These are phyloP conservation scores for Sebastes nivosus DNA, from an alignment of 2,797 vertebrate species.

Conservation along the genomic window DNA sequence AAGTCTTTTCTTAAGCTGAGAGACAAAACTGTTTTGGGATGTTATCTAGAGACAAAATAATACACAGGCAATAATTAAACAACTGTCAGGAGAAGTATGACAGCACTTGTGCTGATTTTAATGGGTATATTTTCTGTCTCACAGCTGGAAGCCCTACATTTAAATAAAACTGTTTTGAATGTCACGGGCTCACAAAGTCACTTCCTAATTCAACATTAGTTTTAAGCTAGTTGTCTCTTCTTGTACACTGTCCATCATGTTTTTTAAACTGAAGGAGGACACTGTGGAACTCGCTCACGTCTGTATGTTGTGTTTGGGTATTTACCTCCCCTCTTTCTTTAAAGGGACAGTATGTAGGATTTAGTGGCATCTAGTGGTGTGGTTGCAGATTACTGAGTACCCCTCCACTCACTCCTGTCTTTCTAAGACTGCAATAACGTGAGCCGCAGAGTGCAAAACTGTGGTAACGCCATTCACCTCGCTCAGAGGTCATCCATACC, in stretches of 20 bases:
- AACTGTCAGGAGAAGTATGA: background rate
- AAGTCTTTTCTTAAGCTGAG: background rate
- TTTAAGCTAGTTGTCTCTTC: background rate
- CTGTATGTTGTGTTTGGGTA: background rate
- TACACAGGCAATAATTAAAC: background rate
- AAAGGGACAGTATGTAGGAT: background rate
- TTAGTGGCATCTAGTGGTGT: no score
- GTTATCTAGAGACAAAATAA: background rate
- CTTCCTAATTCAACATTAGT: background rate
- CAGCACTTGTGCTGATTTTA: background rate
- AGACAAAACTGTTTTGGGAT: background rate
- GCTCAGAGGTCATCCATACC: no score
- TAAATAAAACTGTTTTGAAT: background rate
- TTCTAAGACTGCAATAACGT: no score
- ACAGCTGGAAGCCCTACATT: background rate
- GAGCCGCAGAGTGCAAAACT: no score
- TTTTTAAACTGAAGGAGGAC: background rate
- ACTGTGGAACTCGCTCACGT: background rate
- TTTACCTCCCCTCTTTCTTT: background rate
- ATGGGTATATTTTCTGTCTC: background rate
- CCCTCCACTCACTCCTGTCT: no score
- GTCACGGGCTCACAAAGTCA: background rate
- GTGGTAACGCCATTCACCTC: no score
- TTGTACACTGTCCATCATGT: background rate
- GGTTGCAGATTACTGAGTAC: no score